phyloP scores from a whole-genome alignment of 1,140 invertebrate genomes.

The Drosophila jambulina region DNA sequence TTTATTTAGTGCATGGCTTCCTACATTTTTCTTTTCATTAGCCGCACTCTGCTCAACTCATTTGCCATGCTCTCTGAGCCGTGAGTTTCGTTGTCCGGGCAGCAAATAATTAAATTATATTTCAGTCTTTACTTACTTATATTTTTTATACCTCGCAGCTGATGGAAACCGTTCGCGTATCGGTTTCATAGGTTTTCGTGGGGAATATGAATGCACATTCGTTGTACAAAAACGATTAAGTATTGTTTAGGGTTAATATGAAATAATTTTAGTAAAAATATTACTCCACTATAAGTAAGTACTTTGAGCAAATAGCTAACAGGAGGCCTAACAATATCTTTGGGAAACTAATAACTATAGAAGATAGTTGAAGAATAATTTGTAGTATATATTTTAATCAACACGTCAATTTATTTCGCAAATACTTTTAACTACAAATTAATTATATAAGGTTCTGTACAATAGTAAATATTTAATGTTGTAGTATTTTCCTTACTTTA shows the following conservation, averaged over 20 bases:
- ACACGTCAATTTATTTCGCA: too few species aligned
- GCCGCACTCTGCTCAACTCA: constrained; percentile 29
- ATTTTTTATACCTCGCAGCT: constrained; percentile 8
- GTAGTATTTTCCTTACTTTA: background rate
- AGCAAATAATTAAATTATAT: constrained; percentile 37
- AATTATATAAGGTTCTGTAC: background rate
- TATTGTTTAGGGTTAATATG: background rate
- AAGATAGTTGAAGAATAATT: too few species aligned
- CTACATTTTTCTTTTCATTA: constrained; percentile 50
- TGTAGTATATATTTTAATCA: too few species aligned
- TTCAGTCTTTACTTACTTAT: constrained; percentile 15
- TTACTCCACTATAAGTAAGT: too few species aligned
- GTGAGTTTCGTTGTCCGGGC: constrained; percentile 14
- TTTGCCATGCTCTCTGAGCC: constrained; percentile 49
- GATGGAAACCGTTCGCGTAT: background rate
- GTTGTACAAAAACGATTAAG: background rate
- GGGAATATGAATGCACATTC: background rate
- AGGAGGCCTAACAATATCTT: too few species aligned
- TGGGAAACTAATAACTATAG: too few species aligned
- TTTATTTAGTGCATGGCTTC: constrained; percentile 7
- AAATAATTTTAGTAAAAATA: too few species aligned
- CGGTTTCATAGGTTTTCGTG: background rate
- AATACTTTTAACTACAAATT: background rate
- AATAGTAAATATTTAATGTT: background rate
- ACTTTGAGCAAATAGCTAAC: too few species aligned